Evolutionary conservation across 2,113 vertebrate genomes (phyloP).

Genomic region (Melanostigma gelatinosum): DNA sequence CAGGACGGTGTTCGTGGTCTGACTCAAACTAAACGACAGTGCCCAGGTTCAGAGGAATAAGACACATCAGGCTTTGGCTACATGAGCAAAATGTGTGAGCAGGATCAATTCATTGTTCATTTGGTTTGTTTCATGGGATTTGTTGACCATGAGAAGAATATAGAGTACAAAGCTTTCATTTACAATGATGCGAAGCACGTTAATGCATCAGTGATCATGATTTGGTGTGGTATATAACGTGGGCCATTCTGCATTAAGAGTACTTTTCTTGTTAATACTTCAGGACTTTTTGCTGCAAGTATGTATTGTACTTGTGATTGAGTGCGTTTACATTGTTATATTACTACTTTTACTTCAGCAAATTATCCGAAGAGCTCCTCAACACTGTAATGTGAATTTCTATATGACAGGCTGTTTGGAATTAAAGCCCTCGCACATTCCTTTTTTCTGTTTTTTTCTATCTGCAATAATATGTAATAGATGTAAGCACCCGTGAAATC

Average conservation of each 20-base stretch:
- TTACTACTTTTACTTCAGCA: neutral
- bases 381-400: conserved; percentile 16
- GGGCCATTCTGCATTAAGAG: neutral
- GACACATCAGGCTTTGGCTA: neutral
- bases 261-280: neutral
- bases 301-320: neutral
- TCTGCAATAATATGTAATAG: conserved; percentile 29
- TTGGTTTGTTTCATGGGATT: neutral
- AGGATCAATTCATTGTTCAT: neutral
- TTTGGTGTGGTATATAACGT: neutral
- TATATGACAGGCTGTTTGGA: conserved; percentile 22
- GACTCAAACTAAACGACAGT: conserved; percentile 19
- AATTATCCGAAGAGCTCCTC: conserved; percentile 1
- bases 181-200: neutral
- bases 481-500: conserved; percentile 57
- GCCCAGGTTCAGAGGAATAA: neutral
- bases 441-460: neutral
- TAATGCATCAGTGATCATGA: neutral
- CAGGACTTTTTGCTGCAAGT: neutral
- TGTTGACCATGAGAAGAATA: neutral
- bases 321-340: neutral
- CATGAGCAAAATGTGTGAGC: neutral
- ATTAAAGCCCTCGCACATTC: conserved; percentile 24
- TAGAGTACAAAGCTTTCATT: neutral
- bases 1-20: neutral